These are phyloP conservation scores for Asarcornis scutulata DNA, from an alignment of 2,113 vertebrate genomes.

Conservation along the genomic window DNA sequence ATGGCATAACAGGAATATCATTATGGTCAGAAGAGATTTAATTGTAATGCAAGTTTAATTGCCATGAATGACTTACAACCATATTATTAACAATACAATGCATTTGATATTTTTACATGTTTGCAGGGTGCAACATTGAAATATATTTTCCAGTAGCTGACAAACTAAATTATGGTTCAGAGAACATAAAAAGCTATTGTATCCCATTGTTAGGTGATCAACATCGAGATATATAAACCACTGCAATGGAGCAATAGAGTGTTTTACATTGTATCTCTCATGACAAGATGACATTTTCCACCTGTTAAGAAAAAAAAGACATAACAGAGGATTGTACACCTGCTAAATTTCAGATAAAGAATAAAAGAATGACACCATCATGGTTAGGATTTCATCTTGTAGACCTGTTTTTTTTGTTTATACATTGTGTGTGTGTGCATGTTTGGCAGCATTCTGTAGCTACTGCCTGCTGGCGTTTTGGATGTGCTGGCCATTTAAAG, in stretches of 20 bases:
- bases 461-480: not conserved
- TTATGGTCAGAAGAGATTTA: slow-evolving; percentile 47
- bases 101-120: not conserved
- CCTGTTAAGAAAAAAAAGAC: not conserved
- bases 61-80: not conserved
- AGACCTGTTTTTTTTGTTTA: not conserved
- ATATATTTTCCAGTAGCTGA: slow-evolving; percentile 28
- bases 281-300: slow-evolving; percentile 47
- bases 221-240: not conserved
- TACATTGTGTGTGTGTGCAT: fast-evolving
- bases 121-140: not conserved
- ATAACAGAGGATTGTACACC: not conserved
- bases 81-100: slow-evolving; percentile 17
- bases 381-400: not conserved
- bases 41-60: slow-evolving; percentile 54
- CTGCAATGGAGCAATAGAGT: not conserved
- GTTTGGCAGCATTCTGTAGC: not conserved
- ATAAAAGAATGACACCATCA: not conserved
- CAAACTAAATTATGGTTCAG: not conserved
- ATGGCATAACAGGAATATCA: slow-evolving; percentile 2
- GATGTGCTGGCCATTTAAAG: not conserved
- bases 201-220: slow-evolving; percentile 13
- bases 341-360: slow-evolving; percentile 20
- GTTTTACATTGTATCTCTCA: not conserved
- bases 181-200: not conserved